These are phyloP conservation scores for Melanotaenia pygmaea DNA, from an alignment of 2,797 vertebrate genomes.

Conservation along the genomic window DNA sequence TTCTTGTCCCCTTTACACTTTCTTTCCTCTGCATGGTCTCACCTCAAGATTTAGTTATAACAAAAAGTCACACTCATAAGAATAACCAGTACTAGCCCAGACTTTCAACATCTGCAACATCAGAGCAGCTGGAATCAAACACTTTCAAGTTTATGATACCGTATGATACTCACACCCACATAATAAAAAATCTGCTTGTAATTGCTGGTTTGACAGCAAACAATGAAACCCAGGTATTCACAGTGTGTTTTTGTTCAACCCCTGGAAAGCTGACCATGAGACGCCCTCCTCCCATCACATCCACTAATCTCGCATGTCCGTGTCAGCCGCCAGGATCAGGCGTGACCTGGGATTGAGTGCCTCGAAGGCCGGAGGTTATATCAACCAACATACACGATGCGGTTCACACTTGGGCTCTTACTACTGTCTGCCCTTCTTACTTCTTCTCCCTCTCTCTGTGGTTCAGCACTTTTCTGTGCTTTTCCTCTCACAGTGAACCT, in stretches of 20 bases:
- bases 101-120: conserved; percentile 26
- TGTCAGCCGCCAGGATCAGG: conserved; percentile 84
- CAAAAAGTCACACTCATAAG: neutral
- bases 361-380: conserved; percentile 85
- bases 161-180: conserved; percentile 35
- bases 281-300: conserved; percentile 68
- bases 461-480: conserved; percentile 26
- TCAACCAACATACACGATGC: conserved; percentile 82
- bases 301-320: conserved; percentile 75
- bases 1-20: conserved; percentile 49
- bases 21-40: conserved; percentile 27
- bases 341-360: conserved; percentile 62
- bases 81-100: neutral
- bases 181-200: conserved; percentile 59
- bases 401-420: conserved; percentile 81
- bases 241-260: conserved; percentile 82
- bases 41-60: conserved; percentile 13
- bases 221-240: conserved; percentile 65
- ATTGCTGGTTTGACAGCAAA: conserved; percentile 77
- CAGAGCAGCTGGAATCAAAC: conserved; percentile 38
- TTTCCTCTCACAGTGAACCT: conserved; percentile 29
- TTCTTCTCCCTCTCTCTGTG: conserved; percentile 27
- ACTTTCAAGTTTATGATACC: conserved; percentile 31
- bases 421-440: conserved; percentile 62
- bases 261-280: conserved; percentile 58